phyloP scores from a whole-genome alignment of 2,888 invertebrate species.

The Cerceris ruficornis region DNA sequence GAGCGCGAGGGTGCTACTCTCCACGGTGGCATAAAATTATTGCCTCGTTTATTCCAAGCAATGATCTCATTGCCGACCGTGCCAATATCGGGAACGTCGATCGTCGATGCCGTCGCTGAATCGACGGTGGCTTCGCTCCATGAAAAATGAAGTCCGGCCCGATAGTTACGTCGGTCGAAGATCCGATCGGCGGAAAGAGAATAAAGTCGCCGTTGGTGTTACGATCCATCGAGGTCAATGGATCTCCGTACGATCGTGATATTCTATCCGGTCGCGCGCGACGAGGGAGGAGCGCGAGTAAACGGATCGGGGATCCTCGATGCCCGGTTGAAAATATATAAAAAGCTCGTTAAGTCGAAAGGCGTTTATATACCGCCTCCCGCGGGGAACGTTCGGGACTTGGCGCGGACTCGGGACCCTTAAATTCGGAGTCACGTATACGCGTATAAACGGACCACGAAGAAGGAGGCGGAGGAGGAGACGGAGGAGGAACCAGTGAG shows the following conservation, averaged over 20 bases:
- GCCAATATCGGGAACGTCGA: constrained; percentile 61
- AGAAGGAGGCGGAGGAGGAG: constrained; percentile 46
- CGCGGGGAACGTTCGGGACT: constrained; percentile 48
- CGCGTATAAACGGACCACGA: constrained; percentile 31
- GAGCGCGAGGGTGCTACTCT: constrained; percentile 74
- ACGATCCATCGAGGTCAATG: constrained; percentile 6
- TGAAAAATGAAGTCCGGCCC: not conserved
- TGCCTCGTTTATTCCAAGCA: constrained; percentile 79
- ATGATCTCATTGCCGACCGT: constrained; percentile 79
- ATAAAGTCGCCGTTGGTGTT: not conserved
- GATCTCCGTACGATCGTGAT: constrained; percentile 8
- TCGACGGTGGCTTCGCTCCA: constrained; percentile 21
- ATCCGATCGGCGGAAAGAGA: not conserved
- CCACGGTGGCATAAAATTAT: constrained; percentile 77
- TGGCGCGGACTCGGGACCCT: constrained; percentile 54
- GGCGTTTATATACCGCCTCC: constrained; percentile 53
- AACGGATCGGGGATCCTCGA: constrained; percentile 41
- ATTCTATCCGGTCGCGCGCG: constrained; percentile 34
- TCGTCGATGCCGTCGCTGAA: constrained; percentile 35
- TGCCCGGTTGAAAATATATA: constrained; percentile 53
- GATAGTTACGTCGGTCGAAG: constrained; percentile 18
- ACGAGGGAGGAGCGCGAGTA: constrained; percentile 26
- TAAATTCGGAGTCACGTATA: constrained; percentile 66
- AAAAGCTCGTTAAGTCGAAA: constrained; percentile 67
- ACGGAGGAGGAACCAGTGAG: constrained; percentile 70